Percentiles rank a stretch among this genome's conserved stretches.
These are phyloP conservation scores for Maconellicoccus hirsutus DNA, from an alignment of 1,140 invertebrate species.

Conservation along the genomic window DNA sequence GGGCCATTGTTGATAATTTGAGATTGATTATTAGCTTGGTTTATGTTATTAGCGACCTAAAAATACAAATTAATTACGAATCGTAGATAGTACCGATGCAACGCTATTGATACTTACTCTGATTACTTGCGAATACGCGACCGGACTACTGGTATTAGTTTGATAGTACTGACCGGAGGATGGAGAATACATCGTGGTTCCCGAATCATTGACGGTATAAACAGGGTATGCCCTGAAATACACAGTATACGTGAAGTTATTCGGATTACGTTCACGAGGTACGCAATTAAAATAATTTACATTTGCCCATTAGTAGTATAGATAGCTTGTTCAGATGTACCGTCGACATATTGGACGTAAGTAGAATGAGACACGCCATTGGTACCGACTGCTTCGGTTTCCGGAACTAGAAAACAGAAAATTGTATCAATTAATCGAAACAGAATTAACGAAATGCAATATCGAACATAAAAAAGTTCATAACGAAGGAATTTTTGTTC, in stretches of 20 bases:
- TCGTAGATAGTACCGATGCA: too few relatives aligned
- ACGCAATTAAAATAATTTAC: too few relatives aligned
- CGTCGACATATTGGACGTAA: constrained; percentile 59
- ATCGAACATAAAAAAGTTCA: too few relatives aligned
- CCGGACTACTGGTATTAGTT: constrained; percentile 32
- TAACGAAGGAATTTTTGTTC: too few relatives aligned
- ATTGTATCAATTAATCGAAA: too few relatives aligned
- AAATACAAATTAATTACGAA: neutral
- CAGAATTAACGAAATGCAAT: too few relatives aligned
- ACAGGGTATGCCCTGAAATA: constrained; percentile 62
- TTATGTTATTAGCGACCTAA: constrained; percentile 27
- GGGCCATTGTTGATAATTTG: constrained; percentile 42
- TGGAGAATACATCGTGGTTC: constrained; percentile 58
- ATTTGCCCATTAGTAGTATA: constrained; percentile 60
- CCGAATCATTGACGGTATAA: constrained; percentile 64
- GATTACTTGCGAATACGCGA: constrained; percentile 41
- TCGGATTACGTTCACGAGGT: too few relatives aligned
- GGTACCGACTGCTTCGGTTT: constrained; percentile 41
- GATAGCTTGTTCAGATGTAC: constrained; percentile 47
- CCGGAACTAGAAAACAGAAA: constrained; percentile 38
- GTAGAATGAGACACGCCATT: constrained; percentile 46
- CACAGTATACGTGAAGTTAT: too few relatives aligned
- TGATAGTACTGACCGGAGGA: constrained; percentile 41
- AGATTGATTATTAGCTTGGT: constrained; percentile 40
- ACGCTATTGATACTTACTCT: too few relatives aligned